These are phyloP conservation scores for Caenorhabditis sulstoni DNA, from an alignment of 2,888 invertebrate genomes.

Conservation along the genomic window DNA sequence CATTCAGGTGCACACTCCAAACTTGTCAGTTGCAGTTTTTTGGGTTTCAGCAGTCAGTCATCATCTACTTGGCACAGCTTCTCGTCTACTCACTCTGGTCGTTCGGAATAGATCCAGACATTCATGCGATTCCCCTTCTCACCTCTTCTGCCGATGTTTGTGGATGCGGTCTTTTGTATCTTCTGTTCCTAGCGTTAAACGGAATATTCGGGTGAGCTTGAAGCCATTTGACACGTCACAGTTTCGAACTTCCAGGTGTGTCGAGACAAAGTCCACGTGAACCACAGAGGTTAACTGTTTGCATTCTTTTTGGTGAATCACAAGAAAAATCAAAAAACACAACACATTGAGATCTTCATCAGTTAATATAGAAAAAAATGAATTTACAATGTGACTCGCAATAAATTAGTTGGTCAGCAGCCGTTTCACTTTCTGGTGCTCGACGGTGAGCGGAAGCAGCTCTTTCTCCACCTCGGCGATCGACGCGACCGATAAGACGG, in stretches of 20 bases:
- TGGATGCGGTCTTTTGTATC: slow-evolving; percentile 59
- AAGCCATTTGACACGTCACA: no score
- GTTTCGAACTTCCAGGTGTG: no score
- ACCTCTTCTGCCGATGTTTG: slow-evolving; percentile 65
- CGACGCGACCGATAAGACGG: slow-evolving; percentile 51
- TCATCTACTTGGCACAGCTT: slow-evolving; percentile 61
- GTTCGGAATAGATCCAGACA: slow-evolving; percentile 61
- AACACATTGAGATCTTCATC: slow-evolving; percentile 10
- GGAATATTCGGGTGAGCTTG: slow-evolving; percentile 18
- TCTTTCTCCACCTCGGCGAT: slow-evolving; percentile 54
- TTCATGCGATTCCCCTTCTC: slow-evolving; percentile 66
- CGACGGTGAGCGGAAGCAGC: slow-evolving; percentile 1
- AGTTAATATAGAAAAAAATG: not conserved
- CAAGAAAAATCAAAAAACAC: no score
- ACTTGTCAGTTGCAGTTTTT: no score
- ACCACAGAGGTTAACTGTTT: no score
- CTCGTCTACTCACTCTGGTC: slow-evolving; percentile 59
- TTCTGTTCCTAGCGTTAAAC: slow-evolving; percentile 36
- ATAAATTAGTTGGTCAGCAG: slow-evolving; percentile 1
- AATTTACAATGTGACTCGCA: not conserved
- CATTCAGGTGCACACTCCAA: not conserved
- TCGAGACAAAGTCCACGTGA: no score
- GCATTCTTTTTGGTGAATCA: no score
- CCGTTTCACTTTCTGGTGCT: not conserved
- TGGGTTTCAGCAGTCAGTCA: slow-evolving; percentile 36